Base-by-base conservation (phyloP, 2,113 vertebrate genomes). In the Oxygymnocypris stewartii region DNA sequence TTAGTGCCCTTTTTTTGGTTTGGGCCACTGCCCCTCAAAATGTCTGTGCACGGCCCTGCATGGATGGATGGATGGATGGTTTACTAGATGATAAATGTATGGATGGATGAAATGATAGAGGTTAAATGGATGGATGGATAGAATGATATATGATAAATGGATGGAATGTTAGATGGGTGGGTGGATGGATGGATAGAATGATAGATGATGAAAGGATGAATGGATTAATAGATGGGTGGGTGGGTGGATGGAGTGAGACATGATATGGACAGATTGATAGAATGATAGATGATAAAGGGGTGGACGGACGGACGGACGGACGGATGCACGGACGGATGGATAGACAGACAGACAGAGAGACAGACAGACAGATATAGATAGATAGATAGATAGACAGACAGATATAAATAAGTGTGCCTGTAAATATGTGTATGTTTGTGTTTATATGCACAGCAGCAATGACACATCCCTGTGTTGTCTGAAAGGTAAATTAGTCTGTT, bases 401-500 rank as follows among this genome's bases (percentile, higher is more conserved):
- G 57, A 61, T 10, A n/a, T 20, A 61, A 57, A 11, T 11, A 4
- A 25, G 35, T 71, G 35, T 71, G 4, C 16, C 40, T 40, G 67
- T 71, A 18, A 77, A 28, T n/a, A n/a, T n/a, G n/a, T n/a, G n/a
- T 78, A 13, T 25, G 35, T 86, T 51, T 79, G 13, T 88, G 82
- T 79, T 65, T 80, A 14, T 82, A 8, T 78, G 18, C 11, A 44
- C 51, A 81, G 78, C 78, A 76, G 77, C 40, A 63, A 74, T 84
- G 31, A 79, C 25, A 77, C n/a, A 10, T 31, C 16, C 44, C 25
- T 35, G 12, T 69, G 71, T 59, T 71, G 80, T 71, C 28, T 82
- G 44, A 85, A 82, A 88, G 54, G 67, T 77, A 44, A 49, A 87
- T 84, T 44, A 77, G 25, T n/a, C 35, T 8, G 42, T 54, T 61